A percentile compares a stretch with the other conserved stretches of the same genome.
phyloP scores from a whole-genome alignment of 2,888 invertebrate genomes.

The Pocota personata region DNA sequence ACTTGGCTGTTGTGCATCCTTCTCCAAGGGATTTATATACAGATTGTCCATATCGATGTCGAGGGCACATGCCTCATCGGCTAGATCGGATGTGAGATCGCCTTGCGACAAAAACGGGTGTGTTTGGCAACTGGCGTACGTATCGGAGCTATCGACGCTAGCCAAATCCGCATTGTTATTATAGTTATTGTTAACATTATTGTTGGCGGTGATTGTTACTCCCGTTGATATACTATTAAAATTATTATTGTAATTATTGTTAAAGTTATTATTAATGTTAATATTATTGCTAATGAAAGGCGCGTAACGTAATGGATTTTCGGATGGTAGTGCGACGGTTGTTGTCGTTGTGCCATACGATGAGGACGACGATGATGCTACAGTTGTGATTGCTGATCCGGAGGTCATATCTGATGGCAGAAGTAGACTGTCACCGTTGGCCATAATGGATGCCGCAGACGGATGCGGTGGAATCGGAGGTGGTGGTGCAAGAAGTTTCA shows the following conservation, averaged over 20 bases:
- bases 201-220: constrained; percentile 74
- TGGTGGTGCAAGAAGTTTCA: constrained; percentile 76
- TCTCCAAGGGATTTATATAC: constrained; percentile 94
- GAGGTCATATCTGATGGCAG: constrained; percentile 63
- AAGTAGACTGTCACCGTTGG: constrained; percentile 62
- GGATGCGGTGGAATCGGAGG: constrained; percentile 71
- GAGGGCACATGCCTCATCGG: constrained; percentile 81
- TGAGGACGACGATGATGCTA: constrained; percentile 79
- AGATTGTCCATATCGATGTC: constrained; percentile 90
- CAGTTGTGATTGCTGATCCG: constrained; percentile 56
- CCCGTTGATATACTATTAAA: constrained; percentile 79
- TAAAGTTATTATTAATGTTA: constrained; percentile 78
- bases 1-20: constrained; percentile 80
- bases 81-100: constrained; percentile 86
- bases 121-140: constrained; percentile 98
- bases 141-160: constrained; percentile 92
- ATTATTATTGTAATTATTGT: constrained; percentile 80
- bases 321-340: constrained; percentile 81
- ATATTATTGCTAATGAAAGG: constrained; percentile 78
- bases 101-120: constrained; percentile 96
- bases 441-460: constrained; percentile 68
- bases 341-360: constrained; percentile 82
- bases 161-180: constrained; percentile 84
- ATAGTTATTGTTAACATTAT: constrained; percentile 81
- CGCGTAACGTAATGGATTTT: constrained; percentile 79